Base-by-base conservation (phyloP, 2,888 invertebrate genomes). In the Disparrhopalites patrizii region DNA sequence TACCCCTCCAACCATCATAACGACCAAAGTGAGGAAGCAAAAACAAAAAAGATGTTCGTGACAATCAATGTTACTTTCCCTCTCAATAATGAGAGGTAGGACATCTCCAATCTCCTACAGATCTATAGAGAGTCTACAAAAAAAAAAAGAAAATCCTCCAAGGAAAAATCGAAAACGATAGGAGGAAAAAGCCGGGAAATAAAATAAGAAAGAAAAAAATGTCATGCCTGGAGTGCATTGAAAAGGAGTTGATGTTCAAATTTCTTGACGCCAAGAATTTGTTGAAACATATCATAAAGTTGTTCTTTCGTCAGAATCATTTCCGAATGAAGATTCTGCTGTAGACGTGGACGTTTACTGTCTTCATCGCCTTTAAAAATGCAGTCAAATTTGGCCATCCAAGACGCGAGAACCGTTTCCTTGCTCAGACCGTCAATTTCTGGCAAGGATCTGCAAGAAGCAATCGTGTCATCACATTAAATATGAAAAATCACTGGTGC, bases 361-460 rank as follows among this genome's bases (percentile, higher is more conserved):
- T 93, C 92, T 76, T 93, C 93, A 77, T 93, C 93, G 31, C 91
- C 93, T 82, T 93, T 93, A 80, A 96, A 89, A 78, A 99, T 98
- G 81, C 96, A 94, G 82, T 99, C 99, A 81, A 97, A 98, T 81
- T 97, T 99, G 65, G 96, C 94, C 87, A 99, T 90, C 99, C 99
- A 61, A 51, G 97, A 97, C 71, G 95, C 95, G 73, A 98, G 84
- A 47, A 99, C 98, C 51, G 97, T 98, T 82, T 98, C 98, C 83
- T 99, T 99, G 82, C 95, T 97, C 76, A 99, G 83, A 73, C 99
- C 99, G 82, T 99, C 98, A 79, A 99, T 98, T 85, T 99, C 98
- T 73, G 99, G 99, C 78, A 99, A 85, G 78, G 94, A 95, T 81
- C 94, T 89, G 79, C 52, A 79, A 47, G 4, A 15, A 40, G n/a